These are phyloP conservation scores for Ciconia maguari DNA, from an alignment of 2,113 vertebrate genomes.

Conservation along the genomic window DNA sequence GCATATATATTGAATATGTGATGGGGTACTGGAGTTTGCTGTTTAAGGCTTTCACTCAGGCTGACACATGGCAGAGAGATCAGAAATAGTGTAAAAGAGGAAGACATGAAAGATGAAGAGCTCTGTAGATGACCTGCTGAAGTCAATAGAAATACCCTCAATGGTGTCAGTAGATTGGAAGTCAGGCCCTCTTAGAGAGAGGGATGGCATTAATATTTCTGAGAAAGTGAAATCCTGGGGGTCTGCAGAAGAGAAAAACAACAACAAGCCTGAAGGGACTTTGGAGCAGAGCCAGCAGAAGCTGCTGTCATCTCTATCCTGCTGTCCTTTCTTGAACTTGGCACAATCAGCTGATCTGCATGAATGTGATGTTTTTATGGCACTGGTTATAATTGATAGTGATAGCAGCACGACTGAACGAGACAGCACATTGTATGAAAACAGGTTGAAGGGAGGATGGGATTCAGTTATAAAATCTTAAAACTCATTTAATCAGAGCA, in stretches of 20 bases:
- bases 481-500: conserved; percentile 27
- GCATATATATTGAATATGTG: neutral
- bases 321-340: conserved; percentile 68
- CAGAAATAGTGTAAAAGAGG: neutral
- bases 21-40: neutral
- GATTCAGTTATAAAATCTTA: conserved; percentile 43
- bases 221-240: neutral
- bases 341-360: conserved; percentile 61
- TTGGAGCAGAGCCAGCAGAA: conserved; percentile 37
- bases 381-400: conserved; percentile 44
- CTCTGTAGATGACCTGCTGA: neutral
- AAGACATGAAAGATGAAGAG: neutral
- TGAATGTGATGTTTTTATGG: conserved; percentile 61
- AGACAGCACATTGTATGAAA: conserved; percentile 31
- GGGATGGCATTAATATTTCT: neutral
- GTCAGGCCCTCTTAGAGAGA: neutral
- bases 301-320: conserved; percentile 54
- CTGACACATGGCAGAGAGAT: neutral
- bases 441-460: conserved; percentile 35
- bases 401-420: neutral
- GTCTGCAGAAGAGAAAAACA: conserved; percentile 33
- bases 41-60: neutral
- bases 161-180: neutral
- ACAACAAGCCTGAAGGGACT: conserved; percentile 26
- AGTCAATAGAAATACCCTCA: neutral